Percentiles rank a stretch among this genome's conserved stretches.
These are phyloP conservation scores for Lophius americanus DNA, from an alignment of 2,797 vertebrate genomes.

Conservation along the genomic window DNA sequence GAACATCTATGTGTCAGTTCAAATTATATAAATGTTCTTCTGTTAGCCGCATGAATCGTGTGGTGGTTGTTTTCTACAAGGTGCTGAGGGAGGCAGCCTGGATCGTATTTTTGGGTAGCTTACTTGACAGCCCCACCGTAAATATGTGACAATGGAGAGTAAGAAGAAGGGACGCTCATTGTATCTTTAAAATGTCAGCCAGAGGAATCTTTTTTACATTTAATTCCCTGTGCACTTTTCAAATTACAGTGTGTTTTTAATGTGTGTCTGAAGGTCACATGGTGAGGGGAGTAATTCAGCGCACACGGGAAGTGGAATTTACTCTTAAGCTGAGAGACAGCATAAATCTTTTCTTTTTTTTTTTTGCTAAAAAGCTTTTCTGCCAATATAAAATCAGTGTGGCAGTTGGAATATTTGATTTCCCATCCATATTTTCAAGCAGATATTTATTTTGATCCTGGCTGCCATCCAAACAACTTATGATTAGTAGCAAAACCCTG, in stretches of 20 bases:
- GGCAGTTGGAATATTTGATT: conserved; percentile 2
- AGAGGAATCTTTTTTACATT: conserved; percentile 19
- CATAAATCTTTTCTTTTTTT: neutral
- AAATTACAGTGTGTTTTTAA: conserved; percentile 23
- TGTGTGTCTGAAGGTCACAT: neutral
- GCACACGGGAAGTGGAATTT: neutral
- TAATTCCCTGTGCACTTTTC: conserved; percentile 6
- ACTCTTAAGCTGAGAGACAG: conserved; percentile 9
- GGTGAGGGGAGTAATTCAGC: conserved; percentile 21
- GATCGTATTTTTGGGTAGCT: conserved; percentile 49
- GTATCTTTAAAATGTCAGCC: conserved; percentile 18
- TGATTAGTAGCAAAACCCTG: conserved; percentile 3
- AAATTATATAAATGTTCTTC: conserved; percentile 25
- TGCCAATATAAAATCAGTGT: neutral
- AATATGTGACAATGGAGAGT: conserved; percentile 39
- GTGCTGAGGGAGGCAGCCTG: conserved; percentile 35
- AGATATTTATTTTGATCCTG: neutral
- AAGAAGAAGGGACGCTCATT: conserved; percentile 3
- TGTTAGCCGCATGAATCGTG: conserved; percentile 10
- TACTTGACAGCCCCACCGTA: conserved; percentile 30
- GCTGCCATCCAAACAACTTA: neutral
- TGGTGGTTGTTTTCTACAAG: conserved; percentile 4
- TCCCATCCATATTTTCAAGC: neutral
- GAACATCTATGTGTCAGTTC: conserved; percentile 18
- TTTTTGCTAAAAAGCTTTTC: neutral